Percentiles rank a stretch among this genome's conserved stretches.
Evolutionary conservation across 1,140 invertebrate genomes (phyloP).

Genomic region (Stratiolaelaps scimitus): DNA sequence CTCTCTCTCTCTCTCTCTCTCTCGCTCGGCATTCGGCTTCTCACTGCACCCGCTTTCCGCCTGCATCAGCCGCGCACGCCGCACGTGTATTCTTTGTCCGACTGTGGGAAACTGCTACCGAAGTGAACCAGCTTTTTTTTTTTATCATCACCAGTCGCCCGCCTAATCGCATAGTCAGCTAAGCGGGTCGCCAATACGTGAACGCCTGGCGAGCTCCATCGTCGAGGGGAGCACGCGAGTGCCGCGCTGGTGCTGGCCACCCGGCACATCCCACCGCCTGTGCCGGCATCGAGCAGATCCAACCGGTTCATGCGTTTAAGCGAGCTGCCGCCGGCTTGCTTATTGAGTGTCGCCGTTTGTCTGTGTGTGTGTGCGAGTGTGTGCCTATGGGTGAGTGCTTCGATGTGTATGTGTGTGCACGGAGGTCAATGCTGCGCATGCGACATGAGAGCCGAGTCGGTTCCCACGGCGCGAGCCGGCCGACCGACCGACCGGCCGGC

Average conservation of each 20-base stretch:
- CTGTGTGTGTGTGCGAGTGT: too few relatives aligned
- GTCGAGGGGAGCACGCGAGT: background rate
- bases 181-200: background rate
- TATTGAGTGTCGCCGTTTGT: too few relatives aligned
- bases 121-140: constrained; percentile 28
- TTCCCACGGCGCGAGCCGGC: constrained; percentile 16
- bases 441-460: constrained; percentile 24
- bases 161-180: constrained; percentile 14
- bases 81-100: background rate
- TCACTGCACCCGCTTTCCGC: too few relatives aligned
- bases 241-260: background rate
- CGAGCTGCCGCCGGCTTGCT: constrained; percentile 2
- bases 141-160: constrained; percentile 20
- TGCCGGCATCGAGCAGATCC: background rate
- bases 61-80: too few relatives aligned
- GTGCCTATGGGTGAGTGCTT: too few relatives aligned
- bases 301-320: constrained; percentile 16
- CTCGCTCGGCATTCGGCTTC: background rate
- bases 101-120: constrained; percentile 27
- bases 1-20: constrained; percentile 6
- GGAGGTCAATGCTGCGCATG: constrained; percentile 28
- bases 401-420: constrained; percentile 18
- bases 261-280: background rate
- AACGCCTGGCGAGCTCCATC: background rate
- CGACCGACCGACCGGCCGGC: background rate